Evolutionary conservation across 2,797 vertebrate genomes (phyloP).

Genomic region (Bovichtus variegatus): DNA sequence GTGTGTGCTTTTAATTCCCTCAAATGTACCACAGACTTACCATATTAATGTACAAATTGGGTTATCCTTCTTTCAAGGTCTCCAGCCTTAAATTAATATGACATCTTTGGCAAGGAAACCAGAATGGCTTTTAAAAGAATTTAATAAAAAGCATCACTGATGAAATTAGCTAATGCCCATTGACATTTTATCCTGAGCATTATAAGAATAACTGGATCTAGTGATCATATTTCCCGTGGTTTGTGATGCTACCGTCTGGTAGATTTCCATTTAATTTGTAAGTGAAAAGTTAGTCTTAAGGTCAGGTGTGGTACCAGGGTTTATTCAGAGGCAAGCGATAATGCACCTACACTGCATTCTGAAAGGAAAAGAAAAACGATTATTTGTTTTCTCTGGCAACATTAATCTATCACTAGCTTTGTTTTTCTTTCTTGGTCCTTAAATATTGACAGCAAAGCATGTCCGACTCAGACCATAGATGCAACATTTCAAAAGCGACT

Average conservation of each 20-base stretch:
- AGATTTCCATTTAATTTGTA: conserved; percentile 70
- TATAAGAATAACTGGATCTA: conserved; percentile 82
- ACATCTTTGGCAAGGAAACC: conserved; percentile 84
- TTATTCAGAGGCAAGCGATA: conserved; percentile 32
- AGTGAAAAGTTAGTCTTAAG: conserved; percentile 69
- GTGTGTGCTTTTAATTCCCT: conserved; percentile 75
- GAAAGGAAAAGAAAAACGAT: not conserved
- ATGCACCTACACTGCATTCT: not conserved
- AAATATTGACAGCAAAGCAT: conserved; percentile 23
- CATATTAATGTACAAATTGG: conserved; percentile 83
- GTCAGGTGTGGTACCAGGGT: conserved; percentile 47
- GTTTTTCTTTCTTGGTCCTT: not conserved
- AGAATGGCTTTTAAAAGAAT: conserved; percentile 86
- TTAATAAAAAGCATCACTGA: conserved; percentile 87
- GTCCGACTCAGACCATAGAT: not conserved
- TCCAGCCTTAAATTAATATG: conserved; percentile 82
- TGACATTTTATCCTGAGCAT: conserved; percentile 86
- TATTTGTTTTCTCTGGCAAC: not conserved
- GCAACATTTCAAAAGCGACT: conserved; percentile 6
- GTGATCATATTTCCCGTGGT: conserved; percentile 76
- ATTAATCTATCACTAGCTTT: not conserved
- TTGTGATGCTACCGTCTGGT: conserved; percentile 66
- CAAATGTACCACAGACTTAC: conserved; percentile 73
- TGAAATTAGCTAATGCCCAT: conserved; percentile 87
- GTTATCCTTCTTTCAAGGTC: conserved; percentile 86